Percentiles rank a stretch among this genome's conserved stretches.
phyloP scores from a whole-genome alignment of 1,140 invertebrate species.

The Hycleus cichorii region DNA sequence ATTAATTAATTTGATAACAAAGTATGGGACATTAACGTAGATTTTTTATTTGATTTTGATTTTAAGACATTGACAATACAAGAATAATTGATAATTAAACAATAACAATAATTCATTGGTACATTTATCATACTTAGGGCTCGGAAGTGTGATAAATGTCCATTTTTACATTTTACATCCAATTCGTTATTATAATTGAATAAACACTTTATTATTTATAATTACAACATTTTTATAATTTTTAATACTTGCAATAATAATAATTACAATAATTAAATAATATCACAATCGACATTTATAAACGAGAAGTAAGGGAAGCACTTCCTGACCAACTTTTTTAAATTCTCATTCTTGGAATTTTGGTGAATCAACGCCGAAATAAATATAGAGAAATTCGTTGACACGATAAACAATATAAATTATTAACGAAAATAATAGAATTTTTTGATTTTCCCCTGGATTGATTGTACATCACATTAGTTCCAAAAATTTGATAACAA shows the following conservation, averaged over 20 bases:
- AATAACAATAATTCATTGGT: constrained; percentile 7
- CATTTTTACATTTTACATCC: too few relatives aligned
- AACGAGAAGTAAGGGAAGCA: constrained; percentile 6
- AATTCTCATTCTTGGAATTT: background rate
- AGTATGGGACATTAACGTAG: too few relatives aligned
- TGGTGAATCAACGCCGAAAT: constrained; percentile 2
- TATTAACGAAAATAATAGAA: constrained; percentile 3
- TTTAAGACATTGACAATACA: background rate
- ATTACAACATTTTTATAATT: background rate
- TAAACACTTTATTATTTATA: constrained; percentile 4
- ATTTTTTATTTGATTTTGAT: background rate
- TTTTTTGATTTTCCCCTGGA: constrained; percentile 12
- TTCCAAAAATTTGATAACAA: background rate
- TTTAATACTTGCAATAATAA: too few relatives aligned
- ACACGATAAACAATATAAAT: background rate
- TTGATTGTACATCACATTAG: constrained; percentile 25
- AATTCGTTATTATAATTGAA: too few relatives aligned
- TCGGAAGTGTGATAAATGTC: constrained; percentile 14
- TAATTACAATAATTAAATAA: background rate
- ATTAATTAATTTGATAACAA: too few relatives aligned
- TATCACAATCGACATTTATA: constrained; percentile 15
- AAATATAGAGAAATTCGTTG: background rate
- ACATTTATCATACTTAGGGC: constrained; percentile 17
- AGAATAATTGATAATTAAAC: background rate
- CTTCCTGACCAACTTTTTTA: constrained; percentile 1